phyloP scores from a whole-genome alignment of 2,113 vertebrate species.

The Asarcornis scutulata region DNA sequence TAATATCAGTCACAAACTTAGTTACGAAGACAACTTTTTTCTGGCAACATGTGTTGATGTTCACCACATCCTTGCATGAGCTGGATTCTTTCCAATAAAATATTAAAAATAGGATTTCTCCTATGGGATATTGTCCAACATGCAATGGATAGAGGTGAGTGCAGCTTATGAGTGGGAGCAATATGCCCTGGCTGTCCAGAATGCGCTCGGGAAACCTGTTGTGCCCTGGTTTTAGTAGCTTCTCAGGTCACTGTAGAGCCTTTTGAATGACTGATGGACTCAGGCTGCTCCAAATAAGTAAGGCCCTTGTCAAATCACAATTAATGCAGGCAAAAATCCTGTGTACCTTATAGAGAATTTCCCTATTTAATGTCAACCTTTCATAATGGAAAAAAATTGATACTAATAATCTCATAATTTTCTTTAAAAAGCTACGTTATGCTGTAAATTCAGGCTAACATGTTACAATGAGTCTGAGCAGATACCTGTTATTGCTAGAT shows the following conservation, averaged over 20 bases:
- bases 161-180: background rate
- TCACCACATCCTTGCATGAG: fast-evolving
- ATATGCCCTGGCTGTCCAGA: background rate
- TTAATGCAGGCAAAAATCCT: background rate
- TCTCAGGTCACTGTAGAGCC: background rate
- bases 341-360: background rate
- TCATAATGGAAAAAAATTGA: background rate
- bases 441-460: background rate
- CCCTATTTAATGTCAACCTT: background rate
- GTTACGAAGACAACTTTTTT: background rate
- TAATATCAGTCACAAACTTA: background rate
- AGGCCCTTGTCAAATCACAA: background rate
- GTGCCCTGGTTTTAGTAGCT: background rate
- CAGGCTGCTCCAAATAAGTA: background rate
- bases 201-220: background rate
- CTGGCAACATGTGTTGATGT: background rate
- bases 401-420: background rate
- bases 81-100: background rate
- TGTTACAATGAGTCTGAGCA: background rate
- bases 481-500: background rate
- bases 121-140: background rate
- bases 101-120: background rate
- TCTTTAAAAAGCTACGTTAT: background rate
- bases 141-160: fast-evolving
- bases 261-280: background rate